A percentile compares a stretch with the other conserved stretches of the same genome.
phyloP scores from a whole-genome alignment of 2,888 invertebrate species.

The Dusona sp. region DNA sequence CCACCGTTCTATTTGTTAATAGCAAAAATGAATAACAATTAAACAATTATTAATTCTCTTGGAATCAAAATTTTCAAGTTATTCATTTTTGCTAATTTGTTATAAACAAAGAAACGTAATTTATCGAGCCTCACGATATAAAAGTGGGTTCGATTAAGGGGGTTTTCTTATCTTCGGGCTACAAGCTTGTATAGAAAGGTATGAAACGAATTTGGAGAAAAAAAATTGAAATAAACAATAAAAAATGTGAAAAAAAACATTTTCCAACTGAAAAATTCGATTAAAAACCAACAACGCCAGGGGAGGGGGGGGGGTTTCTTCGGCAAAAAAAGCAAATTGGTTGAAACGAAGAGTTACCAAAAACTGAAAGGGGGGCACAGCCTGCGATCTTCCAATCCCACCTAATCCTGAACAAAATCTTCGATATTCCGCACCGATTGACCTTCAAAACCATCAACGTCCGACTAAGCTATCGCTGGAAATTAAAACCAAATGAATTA shows the following conservation, averaged over 20 bases:
- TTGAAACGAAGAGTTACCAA: constrained; percentile 71
- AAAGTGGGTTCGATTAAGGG: not conserved
- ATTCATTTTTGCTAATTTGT: not conserved
- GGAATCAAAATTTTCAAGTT: not conserved
- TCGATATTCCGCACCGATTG: constrained; percentile 76
- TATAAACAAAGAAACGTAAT: not conserved
- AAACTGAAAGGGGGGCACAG: constrained; percentile 70
- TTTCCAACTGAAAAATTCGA: not conserved
- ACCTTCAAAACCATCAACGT: constrained; percentile 79
- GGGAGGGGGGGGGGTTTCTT: not conserved
- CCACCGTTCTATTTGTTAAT: not conserved
- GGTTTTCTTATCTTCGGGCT: not conserved
- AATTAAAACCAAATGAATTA: constrained; percentile 79
- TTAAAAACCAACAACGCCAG: not conserved
- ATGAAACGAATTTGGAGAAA: not conserved
- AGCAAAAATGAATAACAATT: too few relatives aligned
- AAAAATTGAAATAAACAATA: not conserved
- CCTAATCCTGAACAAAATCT: constrained; percentile 79
- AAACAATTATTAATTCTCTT: too few relatives aligned
- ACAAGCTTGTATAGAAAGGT: not conserved
- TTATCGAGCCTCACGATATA: not conserved
- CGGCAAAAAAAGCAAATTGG: constrained; percentile 62
- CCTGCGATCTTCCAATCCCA: constrained; percentile 79
- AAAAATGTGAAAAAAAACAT: not conserved
- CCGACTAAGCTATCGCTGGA: constrained; percentile 84